A percentile compares a stretch with the other conserved stretches of the same genome.
phyloP scores from a whole-genome alignment of 2,888 invertebrate genomes.

The Petrolisthes manimaculis region DNA sequence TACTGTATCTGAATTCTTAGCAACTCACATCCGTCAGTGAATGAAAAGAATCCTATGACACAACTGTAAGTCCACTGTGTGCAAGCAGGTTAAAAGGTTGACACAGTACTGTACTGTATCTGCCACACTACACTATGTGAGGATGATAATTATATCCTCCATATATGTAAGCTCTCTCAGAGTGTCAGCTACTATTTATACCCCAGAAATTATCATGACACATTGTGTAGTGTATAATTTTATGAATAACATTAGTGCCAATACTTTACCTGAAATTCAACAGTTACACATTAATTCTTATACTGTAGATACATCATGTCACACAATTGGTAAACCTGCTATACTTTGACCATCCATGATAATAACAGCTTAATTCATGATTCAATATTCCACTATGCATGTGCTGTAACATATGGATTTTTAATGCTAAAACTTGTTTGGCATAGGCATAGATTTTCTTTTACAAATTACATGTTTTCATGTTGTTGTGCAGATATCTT shows the following conservation, averaged over 20 bases:
- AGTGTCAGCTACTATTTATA: neutral
- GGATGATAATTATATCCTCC: neutral
- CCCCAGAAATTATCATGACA: neutral
- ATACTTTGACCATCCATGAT: constrained; percentile 1
- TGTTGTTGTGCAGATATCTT: constrained; percentile 8
- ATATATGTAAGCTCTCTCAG: neutral
- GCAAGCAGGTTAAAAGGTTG: no score
- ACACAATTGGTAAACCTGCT: constrained; percentile 7
- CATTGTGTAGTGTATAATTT: neutral
- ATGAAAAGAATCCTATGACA: no score
- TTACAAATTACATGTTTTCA: neutral
- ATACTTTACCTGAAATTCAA: neutral
- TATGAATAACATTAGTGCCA: constrained; percentile 6
- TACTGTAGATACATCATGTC: constrained; percentile 13
- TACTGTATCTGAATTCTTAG: no score
- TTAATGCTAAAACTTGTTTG: neutral
- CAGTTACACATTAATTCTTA: constrained; percentile 16
- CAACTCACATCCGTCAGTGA: no score
- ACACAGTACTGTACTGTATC: neutral
- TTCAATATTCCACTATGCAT: neutral
- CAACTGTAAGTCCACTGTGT: no score
- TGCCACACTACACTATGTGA: neutral
- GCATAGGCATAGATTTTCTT: neutral
- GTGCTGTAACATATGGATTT: neutral
- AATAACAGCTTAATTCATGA: neutral